Percentiles rank a stretch among this genome's conserved stretches.
These are phyloP conservation scores for Sakesphorus luctuosus DNA, from an alignment of 2,113 vertebrate species.

Conservation along the genomic window DNA sequence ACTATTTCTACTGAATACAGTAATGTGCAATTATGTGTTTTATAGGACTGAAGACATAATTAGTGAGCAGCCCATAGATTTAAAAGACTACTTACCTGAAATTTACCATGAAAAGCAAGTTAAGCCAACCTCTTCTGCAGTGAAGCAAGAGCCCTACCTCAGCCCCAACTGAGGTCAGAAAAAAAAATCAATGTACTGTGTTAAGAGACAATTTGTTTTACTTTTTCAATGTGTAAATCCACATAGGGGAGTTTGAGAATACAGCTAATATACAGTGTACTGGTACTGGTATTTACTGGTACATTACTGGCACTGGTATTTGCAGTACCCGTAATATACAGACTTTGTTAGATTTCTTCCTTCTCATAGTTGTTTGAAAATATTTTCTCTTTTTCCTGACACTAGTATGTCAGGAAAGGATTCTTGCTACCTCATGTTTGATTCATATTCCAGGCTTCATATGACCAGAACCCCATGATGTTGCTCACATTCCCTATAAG, in stretches of 20 bases:
- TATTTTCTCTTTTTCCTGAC: background rate
- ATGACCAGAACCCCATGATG: background rate
- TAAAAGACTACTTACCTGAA: slow-evolving; percentile 21
- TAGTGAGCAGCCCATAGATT: background rate
- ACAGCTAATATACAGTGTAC: background rate
- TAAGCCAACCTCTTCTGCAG: background rate
- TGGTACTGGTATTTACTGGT: background rate
- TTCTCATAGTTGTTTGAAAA: background rate
- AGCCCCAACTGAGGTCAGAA: background rate
- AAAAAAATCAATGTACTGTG: background rate
- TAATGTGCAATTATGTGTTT: slow-evolving; percentile 18
- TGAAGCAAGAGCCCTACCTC: background rate
- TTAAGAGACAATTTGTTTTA: background rate
- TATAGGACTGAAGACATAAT: slow-evolving; percentile 5
- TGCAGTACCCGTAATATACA: background rate
- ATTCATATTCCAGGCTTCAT: background rate
- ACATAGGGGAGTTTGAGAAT: background rate
- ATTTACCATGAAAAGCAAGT: background rate
- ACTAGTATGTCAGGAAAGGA: background rate
- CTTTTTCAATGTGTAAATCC: background rate
- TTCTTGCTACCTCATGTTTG: background rate
- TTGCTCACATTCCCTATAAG: background rate
- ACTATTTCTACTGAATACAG: slow-evolving; percentile 2
- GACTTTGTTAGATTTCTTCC: background rate
- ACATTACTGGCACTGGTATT: background rate